Conservation (phyloP, 1,140 invertebrate species). For the Telenomus remus region DNA sequence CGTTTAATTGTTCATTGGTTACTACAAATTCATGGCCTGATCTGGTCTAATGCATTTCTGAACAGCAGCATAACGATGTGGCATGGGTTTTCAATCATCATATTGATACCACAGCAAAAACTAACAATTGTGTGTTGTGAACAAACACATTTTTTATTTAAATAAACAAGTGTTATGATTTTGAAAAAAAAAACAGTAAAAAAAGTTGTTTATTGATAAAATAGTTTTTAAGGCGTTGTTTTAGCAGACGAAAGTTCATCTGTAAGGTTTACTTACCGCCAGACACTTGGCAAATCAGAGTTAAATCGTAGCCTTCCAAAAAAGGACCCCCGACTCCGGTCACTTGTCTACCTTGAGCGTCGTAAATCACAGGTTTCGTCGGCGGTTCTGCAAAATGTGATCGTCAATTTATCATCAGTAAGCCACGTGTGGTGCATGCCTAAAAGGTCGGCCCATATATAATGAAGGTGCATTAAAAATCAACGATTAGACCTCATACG, state of each 20-base stretch:
- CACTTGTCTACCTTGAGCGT: constrained; percentile 86
- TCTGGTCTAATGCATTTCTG: too few species aligned
- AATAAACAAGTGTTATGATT: too few species aligned
- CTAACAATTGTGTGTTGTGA: too few species aligned
- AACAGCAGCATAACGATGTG: too few species aligned
- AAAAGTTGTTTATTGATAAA: background rate
- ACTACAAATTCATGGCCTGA: too few species aligned
- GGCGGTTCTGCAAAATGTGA: constrained; percentile 82
- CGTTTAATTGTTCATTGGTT: too few species aligned
- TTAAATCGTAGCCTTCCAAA: constrained; percentile 86
- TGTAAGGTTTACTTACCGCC: constrained; percentile 81
- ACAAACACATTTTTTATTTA: too few species aligned
- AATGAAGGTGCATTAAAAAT: constrained; percentile 49
- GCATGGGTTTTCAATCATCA: too few species aligned
- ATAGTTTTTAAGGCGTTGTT: constrained; percentile 7
- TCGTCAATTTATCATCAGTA: constrained; percentile 58
- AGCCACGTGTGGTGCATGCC: constrained; percentile 44
- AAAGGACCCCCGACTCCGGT: constrained; percentile 86
- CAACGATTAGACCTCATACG: constrained; percentile 19
- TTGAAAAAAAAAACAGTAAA: too few species aligned
- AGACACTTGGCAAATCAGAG: constrained; percentile 87
- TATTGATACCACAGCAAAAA: too few species aligned
- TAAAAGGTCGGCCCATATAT: constrained; percentile 31
- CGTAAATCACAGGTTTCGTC: constrained; percentile 85
- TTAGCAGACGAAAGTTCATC: constrained; percentile 37